These are phyloP conservation scores for Ethmia dodecea DNA, from an alignment of 2,888 invertebrate genomes.

Conservation along the genomic window DNA sequence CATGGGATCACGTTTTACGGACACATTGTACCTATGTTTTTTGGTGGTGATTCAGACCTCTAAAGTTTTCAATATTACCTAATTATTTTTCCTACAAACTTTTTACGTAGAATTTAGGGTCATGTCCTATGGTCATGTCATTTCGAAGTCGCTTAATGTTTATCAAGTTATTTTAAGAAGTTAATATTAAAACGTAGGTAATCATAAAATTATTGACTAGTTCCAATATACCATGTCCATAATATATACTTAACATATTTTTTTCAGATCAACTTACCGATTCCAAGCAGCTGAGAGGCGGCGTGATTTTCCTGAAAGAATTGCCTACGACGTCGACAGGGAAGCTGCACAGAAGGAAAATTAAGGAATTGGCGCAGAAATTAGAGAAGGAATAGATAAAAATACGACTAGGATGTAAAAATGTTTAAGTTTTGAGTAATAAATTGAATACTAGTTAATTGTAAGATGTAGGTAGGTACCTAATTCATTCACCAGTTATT, in stretches of 20 bases:
- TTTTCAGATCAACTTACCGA: constrained; percentile 18
- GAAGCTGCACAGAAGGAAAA: constrained; percentile 33
- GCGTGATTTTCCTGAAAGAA: constrained; percentile 37
- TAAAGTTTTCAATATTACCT: neutral
- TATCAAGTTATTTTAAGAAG: no score
- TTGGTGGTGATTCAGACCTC: neutral
- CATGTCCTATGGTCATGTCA: no score
- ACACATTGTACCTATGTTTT: neutral
- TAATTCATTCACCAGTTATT: no score
- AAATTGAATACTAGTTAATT: neutral
- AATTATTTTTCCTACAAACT: neutral
- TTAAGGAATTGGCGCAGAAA: constrained; percentile 35
- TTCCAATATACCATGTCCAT: no score
- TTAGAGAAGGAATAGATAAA: constrained; percentile 25
- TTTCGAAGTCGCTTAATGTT: no score
- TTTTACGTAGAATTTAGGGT: no score
- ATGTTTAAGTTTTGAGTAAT: neutral
- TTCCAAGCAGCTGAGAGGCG: constrained; percentile 38
- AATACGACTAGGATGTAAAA: neutral
- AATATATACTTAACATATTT: constrained; percentile 18
- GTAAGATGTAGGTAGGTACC: neutral
- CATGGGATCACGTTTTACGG: no score
- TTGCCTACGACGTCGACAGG: constrained; percentile 35
- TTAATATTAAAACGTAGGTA: no score
- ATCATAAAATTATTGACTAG: no score